Evolutionary conservation across 2,113 vertebrate genomes (phyloP).

Genomic region (Myodes glareolus): DNA sequence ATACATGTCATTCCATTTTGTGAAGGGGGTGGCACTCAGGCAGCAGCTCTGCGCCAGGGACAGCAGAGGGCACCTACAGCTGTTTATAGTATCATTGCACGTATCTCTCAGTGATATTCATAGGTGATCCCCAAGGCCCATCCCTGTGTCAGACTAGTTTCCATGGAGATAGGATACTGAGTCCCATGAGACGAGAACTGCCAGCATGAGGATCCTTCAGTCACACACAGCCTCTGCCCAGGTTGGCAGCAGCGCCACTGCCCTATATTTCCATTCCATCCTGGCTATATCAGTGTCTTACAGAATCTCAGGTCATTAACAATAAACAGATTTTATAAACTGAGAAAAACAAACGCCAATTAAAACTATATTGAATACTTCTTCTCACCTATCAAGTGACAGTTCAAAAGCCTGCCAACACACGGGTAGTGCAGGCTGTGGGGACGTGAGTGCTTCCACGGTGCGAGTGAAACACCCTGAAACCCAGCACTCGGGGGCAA

Average conservation of each 20-base stretch:
- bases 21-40: background rate
- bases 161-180: background rate
- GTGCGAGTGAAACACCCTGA: background rate
- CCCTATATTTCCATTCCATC: no score
- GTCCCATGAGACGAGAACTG: background rate
- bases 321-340: background rate
- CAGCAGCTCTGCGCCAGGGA: background rate
- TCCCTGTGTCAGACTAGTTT: background rate
- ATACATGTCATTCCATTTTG: background rate
- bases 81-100: background rate
- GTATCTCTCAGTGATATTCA: background rate
- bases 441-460: background rate
- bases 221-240: background rate
- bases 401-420: background rate
- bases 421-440: background rate
- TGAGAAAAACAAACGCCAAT: background rate
- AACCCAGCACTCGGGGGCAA: background rate
- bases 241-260: background rate
- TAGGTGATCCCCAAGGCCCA: no score
- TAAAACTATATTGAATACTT: background rate
- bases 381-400: background rate
- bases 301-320: background rate
- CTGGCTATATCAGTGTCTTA: background rate
- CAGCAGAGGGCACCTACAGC: fast-evolving
- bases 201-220: background rate